Evolutionary conservation across 2,888 invertebrate genomes (phyloP), one percentile per base, ranked within the genome.

Genomic region (Ditylenchus weischeri): DNA sequence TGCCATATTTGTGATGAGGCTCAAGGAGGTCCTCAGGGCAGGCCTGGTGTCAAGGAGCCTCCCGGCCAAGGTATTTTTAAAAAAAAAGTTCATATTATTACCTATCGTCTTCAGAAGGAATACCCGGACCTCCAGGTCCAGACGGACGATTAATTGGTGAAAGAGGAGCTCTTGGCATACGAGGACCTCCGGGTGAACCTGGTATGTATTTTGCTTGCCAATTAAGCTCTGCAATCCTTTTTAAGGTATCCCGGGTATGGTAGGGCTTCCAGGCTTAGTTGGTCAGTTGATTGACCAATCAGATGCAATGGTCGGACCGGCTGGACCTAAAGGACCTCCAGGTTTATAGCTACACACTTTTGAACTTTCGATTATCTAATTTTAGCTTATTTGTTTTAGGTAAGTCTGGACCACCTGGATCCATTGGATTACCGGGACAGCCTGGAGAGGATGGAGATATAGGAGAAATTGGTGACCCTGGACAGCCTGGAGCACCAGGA

Each of bases 131-230:
- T 23, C 21, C 59, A 13, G 68, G 68, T 29, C n/a, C 48, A n/a
- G 59, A 57, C 48, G 29, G 58, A 49, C 36, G 19, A 36, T 19
- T 69, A 38, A 15, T 35, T 8, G 70, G 70, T 1, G 64, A 66
- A 10, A 71, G 71, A 11, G 70, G 70, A 49, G 66, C 71, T 0
- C 72, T 72, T 19, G 70, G 62, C n/a, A 62, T 43, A 62, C n/a
- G 48, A 62, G 43, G 43, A 43, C 43, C 43, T 43, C 43, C 43
- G 11, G 43, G 43, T 13, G 43, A 43, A 15, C 43, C 43, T 13
- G 43, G 43, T 43, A 43, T 43, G 18, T 15, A 29, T 29, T 29
- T 29, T 29, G 2, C 5, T 29, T 29, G 2, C 5, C 2, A 29
- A 29, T 29, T 29, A 29, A 29, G 29, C 29, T 29, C 5, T 29